These are phyloP conservation scores for Linyphia triangularis DNA, from an alignment of 2,888 invertebrate species.

Conservation along the genomic window DNA sequence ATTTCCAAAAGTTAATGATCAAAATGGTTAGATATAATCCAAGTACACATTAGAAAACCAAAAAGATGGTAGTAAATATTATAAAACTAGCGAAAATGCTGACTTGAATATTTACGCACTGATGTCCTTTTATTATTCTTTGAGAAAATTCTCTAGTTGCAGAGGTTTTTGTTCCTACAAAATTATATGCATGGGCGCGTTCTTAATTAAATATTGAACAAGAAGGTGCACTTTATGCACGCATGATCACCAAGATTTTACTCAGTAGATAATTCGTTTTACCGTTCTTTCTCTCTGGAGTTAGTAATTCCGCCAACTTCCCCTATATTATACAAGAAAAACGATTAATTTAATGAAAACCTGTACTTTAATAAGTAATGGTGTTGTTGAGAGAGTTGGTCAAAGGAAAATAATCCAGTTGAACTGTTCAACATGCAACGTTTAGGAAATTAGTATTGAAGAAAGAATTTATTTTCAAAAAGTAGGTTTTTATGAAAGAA, in stretches of 20 bases:
- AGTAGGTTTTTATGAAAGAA: neutral
- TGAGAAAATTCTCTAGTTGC: neutral
- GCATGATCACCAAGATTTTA: slow-evolving; percentile 24
- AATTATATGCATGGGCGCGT: neutral
- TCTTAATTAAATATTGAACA: slow-evolving; percentile 36
- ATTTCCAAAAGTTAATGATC: too few species aligned
- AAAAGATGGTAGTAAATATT: neutral
- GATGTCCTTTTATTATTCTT: neutral
- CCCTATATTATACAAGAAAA: neutral
- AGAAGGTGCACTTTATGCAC: slow-evolving; percentile 9
- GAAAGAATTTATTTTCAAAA: neutral
- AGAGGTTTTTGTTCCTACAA: slow-evolving; percentile 27
- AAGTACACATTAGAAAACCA: neutral
- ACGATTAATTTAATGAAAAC: neutral
- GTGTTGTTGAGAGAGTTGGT: neutral
- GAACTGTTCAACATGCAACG: neutral
- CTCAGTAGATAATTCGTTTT: neutral
- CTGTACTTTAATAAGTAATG: neutral
- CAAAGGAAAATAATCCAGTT: neutral
- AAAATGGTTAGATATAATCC: too few species aligned
- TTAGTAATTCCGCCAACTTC: neutral
- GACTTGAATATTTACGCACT: slow-evolving; percentile 3
- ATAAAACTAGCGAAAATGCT: neutral
- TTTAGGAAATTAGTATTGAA: neutral
- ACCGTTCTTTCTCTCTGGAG: slow-evolving; percentile 3